Evolutionary conservation across 2,113 vertebrate species (phyloP), one percentile per base, ranked within the genome.

Genomic region (Mormoops blainvillei): DNA sequence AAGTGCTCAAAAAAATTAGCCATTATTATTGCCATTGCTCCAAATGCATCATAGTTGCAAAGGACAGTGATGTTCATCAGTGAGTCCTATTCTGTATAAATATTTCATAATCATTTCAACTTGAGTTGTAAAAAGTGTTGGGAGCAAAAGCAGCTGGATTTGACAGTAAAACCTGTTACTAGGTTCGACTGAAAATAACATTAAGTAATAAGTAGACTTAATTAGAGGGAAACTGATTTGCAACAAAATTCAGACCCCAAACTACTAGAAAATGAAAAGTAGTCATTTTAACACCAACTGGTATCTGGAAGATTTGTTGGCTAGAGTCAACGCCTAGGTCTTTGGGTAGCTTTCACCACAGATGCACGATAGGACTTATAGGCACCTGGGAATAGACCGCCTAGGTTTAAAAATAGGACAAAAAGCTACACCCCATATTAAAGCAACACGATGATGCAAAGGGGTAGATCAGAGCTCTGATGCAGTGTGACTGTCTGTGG

Each of bases 141-240:
- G 63, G 20, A 91, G 18, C 45, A 84, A 84, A 93, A 87, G 31
- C 87, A 50, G 20, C n/a, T 56, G 33, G 84, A 56, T 52, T 56
- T 68, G 22, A 83, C 31, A 31, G 12, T 50, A 71, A 90, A 74
- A 45, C 67, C 14, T 43, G 48, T 33, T 86, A 28, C 13, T 73
- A 38, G 31, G 19, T 63, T 89, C 76, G 88, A 58, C 58, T 74
- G 89, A 83, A 92, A 96, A 65, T 43, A 52, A 28, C n/a, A 52
- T 43, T 94, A 74, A 92, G 70, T 87, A 96, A 56, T 74, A 54
- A 87, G 7, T 74, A 43, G 68, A 67, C 8, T 90, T 96, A 48
- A 41, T 80, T 71, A 50, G 65, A 22, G 52, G 63, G 12, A 70
- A 88, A 76, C 84, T 74, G 36, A 52, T 68, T 61, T 78, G 61